Evolutionary conservation across 2,888 invertebrate species (phyloP).

Genomic region (Leistus spinibarbis): DNA sequence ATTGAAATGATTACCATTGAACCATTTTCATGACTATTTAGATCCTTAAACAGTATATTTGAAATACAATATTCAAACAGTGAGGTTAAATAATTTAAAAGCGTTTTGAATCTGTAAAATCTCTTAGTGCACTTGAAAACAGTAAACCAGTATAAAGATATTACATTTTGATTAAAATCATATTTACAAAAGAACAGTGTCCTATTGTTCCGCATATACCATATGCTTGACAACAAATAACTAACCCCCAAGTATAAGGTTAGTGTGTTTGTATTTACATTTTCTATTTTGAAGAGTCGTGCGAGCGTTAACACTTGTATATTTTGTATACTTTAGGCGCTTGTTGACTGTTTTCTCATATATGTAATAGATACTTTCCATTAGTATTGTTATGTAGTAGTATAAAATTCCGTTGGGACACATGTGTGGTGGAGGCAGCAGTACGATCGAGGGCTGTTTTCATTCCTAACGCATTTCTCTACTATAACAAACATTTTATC

Average conservation of each 20-base stretch:
- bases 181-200: background rate
- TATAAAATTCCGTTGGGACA: slow-evolving; percentile 31
- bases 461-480: slow-evolving; percentile 7
- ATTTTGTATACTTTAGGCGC: slow-evolving; percentile 1
- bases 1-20: too few relatives aligned
- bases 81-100: background rate
- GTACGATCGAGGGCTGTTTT: background rate
- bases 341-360: slow-evolving; percentile 21
- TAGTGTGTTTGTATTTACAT: background rate
- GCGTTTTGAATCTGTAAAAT: background rate
- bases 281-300: slow-evolving; percentile 4
- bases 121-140: background rate
- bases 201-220: slow-evolving; percentile 8
- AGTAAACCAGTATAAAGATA: background rate
- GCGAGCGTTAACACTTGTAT: slow-evolving; percentile 5
- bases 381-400: slow-evolving; percentile 19
- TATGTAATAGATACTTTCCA: slow-evolving; percentile 34
- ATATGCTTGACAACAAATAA: slow-evolving; percentile 2
- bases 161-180: background rate
- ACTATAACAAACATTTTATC: slow-evolving; percentile 18
- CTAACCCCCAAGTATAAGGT: slow-evolving; percentile 3
- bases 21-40: too few relatives aligned
- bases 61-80: background rate
- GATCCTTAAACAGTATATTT: too few relatives aligned
- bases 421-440: background rate